Base-by-base conservation (phyloP, 30 jellyfish, hydroid and myxozoan species). In the Pelagia noctiluca region DNA sequence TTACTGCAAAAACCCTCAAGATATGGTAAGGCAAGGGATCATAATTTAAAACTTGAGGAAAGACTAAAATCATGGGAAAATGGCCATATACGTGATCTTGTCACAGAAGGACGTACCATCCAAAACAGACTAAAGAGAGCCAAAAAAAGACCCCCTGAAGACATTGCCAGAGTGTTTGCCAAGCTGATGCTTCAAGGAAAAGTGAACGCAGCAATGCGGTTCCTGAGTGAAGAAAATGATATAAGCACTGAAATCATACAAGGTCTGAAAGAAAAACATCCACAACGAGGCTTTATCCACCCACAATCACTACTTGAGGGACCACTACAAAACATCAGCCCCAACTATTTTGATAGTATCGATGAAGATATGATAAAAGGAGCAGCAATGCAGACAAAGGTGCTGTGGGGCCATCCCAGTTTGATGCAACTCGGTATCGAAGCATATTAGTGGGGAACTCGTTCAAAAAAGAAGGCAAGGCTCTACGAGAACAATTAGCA, bases 181-280 rank as follows among this genome's bases (percentile, higher is more conserved):
- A 66, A 66, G 4, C 79, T 66, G 35, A 66, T 66, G 79, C 60
- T 66, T 10, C 79, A 66, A 66, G 79, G 63, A 19, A 66, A 66
- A 24, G 79, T 10, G 13, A 66, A 32, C 35, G 7, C 79, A 28
- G 79, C 79, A 10, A 10, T 32, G 64, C 21, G 29, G 12, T 18
- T 66, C 18, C 79, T 66, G 61, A 3, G 21, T 19, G 63, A 66
- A 32, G 35, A 19, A 8, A 7, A 66, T 21, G 63, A 16, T 18
- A 34, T 8, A 19, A 67, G 30, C 30, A 8, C 30, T 66, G 80
- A 29, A 19, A 29, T 67, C 12, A 18, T n/a, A n/a, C 13, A 67
- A 18, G 80, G 30, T 24, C 52, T 42, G 57, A 42, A 42, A 16
- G 31, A 24, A 18, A n/a, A n/a, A 67, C 26, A 67, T 19, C 79